phyloP scores from a whole-genome alignment of 2,113 vertebrate genomes.

The Corvus cornix region DNA sequence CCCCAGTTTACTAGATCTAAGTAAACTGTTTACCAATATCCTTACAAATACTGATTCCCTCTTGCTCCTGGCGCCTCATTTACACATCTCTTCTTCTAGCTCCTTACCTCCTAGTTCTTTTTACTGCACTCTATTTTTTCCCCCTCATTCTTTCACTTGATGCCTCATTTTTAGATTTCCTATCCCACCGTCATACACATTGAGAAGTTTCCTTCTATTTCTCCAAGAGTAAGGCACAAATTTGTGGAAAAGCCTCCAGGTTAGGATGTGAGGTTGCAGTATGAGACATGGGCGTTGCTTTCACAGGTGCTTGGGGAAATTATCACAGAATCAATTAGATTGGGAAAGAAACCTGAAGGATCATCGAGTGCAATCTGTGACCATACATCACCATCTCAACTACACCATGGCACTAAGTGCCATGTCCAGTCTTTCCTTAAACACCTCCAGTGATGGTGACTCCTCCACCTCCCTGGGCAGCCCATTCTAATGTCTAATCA shows the following conservation, averaged over 20 bases:
- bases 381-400: no score
- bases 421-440: not conserved
- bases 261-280: no score
- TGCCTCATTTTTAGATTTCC: no score
- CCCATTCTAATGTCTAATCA: not conserved
- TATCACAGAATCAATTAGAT: not conserved
- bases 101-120: not conserved
- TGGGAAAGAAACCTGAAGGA: not conserved
- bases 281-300: rapidly evolving
- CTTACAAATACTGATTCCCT: not conserved
- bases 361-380: not conserved
- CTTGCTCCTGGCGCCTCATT: not conserved
- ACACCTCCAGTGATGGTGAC: not conserved
- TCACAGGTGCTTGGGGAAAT: not conserved
- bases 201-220: not conserved
- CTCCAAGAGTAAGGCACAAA: not conserved
- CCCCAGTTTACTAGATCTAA: not conserved
- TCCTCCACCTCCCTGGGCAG: not conserved
- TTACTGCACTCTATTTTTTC: not conserved
- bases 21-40: not conserved
- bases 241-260: not conserved
- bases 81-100: not conserved
- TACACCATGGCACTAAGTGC: not conserved
- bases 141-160: not conserved
- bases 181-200: no score